Conservation (phyloP, 1,140 invertebrate genomes). For the Cherax quadricarinatus region DNA sequence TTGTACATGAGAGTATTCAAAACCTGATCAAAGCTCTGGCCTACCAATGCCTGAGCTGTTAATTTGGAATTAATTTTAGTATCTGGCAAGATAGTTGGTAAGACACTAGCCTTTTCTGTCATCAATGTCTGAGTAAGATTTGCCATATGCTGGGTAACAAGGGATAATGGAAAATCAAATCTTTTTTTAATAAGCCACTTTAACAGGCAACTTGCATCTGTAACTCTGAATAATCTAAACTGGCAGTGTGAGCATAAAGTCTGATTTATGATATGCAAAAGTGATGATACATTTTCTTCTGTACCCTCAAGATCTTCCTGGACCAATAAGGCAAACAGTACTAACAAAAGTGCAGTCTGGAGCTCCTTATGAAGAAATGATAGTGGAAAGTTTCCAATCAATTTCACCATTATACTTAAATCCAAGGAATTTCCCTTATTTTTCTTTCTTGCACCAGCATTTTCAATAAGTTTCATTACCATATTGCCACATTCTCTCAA, state of each 20-base stretch:
- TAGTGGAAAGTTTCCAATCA: constrained; percentile 39
- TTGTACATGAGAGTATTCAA: constrained; percentile 6
- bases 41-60: neutral
- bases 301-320: constrained; percentile 2
- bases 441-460: neutral
- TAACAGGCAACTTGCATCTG: constrained; percentile 11
- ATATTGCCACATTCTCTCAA: constrained; percentile 23
- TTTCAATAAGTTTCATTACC: constrained; percentile 36
- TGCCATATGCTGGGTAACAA: constrained; percentile 14
- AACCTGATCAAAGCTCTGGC: constrained; percentile 32
- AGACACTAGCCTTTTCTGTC: neutral
- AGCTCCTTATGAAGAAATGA: neutral
- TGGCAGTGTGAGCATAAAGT: neutral
- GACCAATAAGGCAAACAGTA: constrained; percentile 20
- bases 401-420: neutral
- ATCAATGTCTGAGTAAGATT: constrained; percentile 3
- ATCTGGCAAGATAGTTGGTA: neutral
- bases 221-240: constrained; percentile 19
- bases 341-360: constrained; percentile 20
- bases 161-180: constrained; percentile 18
- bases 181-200: constrained; percentile 45
- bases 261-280: constrained; percentile 30
- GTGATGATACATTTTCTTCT: constrained; percentile 8
- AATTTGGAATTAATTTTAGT: neutral
- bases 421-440: neutral